Evolutionary conservation across 1,140 invertebrate genomes (phyloP).

Genomic region (Pachyrhynchus sulphureomaculatus): DNA sequence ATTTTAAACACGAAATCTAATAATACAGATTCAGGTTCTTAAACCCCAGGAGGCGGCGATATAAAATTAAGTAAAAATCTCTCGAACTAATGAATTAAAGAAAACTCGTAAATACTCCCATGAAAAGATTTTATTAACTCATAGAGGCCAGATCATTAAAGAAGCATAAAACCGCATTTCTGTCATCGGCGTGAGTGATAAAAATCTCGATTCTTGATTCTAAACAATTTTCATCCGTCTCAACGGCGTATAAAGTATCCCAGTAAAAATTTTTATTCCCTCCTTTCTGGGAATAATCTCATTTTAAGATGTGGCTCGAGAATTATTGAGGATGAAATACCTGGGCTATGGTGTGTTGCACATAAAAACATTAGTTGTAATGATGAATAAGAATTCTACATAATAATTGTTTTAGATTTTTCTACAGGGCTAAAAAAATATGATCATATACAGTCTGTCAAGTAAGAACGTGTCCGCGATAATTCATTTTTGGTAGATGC

Average conservation of each 20-base stretch:
- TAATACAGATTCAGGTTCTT: no score
- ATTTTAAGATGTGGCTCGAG: background rate
- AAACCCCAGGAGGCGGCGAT: background rate
- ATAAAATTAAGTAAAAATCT: conserved; percentile 28
- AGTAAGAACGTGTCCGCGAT: no score
- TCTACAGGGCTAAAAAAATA: no score
- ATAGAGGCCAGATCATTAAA: conserved; percentile 32
- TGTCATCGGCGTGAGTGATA: conserved; percentile 35
- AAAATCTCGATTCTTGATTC: conserved; percentile 34
- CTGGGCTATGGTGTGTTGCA: conserved; percentile 4
- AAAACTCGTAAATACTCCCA: conserved; percentile 27
- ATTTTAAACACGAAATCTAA: no score
- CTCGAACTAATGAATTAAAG: conserved; percentile 24
- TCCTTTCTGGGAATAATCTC: conserved; percentile 34
- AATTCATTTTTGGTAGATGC: no score
- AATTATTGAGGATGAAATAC: conserved; percentile 1
- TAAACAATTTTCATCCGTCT: conserved; percentile 32
- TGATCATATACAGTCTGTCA: no score
- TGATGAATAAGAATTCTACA: no score
- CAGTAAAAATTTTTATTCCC: conserved; percentile 34
- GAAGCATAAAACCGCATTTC: conserved; percentile 33
- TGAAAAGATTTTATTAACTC: conserved; percentile 32
- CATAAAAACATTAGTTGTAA: no score
- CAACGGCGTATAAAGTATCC: conserved; percentile 30
- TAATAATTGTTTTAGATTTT: no score